Conservation (phyloP, 2,113 vertebrate genomes). For the Chaetorhynchus papuensis region DNA sequence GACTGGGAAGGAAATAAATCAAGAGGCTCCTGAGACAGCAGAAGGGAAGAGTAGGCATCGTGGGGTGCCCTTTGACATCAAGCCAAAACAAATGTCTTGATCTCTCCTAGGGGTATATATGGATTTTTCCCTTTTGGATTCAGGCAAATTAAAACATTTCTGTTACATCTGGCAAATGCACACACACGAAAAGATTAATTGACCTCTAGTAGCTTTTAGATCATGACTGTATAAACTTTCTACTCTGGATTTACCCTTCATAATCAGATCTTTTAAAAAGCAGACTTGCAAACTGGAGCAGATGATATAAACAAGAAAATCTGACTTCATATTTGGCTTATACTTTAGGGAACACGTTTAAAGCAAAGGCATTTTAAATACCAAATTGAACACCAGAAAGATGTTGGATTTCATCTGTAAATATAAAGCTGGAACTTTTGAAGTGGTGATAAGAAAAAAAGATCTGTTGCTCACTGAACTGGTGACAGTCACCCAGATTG, state of each 20-base stretch:
- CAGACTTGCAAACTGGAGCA: neutral
- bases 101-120: neutral
- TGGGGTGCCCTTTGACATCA: neutral
- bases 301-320: neutral
- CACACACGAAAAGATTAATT: neutral
- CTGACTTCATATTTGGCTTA: neutral
- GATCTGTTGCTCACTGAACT: neutral
- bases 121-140: neutral
- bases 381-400: neutral
- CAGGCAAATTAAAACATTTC: neutral
- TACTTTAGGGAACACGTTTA: neutral
- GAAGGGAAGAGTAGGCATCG: neutral
- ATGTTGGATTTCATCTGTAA: neutral
- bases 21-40: neutral
- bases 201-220: neutral
- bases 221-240: neutral
- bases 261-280: neutral
- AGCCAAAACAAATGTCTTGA: neutral
- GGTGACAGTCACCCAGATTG: neutral
- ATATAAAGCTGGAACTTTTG: neutral
- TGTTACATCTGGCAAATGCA: neutral
- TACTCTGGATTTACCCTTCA: neutral
- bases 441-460: neutral
- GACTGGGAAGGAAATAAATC: neutral
- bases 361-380: neutral